Percentiles rank a stretch among this genome's conserved stretches.
phyloP scores from a whole-genome alignment of 2,888 invertebrate species.

The Sinohyriopsis cumingii region DNA sequence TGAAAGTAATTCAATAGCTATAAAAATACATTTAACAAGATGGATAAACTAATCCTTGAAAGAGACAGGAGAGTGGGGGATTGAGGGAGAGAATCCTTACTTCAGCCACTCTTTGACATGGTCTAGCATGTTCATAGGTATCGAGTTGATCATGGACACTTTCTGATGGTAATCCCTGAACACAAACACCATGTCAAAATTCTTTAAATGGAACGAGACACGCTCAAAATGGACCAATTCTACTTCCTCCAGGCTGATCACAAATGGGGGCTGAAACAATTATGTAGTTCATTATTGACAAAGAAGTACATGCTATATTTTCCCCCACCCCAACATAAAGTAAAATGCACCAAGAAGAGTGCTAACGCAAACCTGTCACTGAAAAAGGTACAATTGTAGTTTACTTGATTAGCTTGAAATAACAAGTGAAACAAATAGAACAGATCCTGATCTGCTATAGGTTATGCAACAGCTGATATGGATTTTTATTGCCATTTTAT shows the following conservation, averaged over 20 bases:
- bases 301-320: neutral
- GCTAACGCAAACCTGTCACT: too few relatives aligned
- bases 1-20: too few relatives aligned
- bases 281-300: neutral
- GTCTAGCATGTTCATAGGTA: conserved; percentile 99
- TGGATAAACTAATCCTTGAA: too few relatives aligned
- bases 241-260: conserved; percentile 96
- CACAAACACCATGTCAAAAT: conserved; percentile 99
- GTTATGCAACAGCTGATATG: too few relatives aligned
- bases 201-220: conserved; percentile 98
- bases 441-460: too few relatives aligned
- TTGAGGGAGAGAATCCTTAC: conserved; percentile 75
- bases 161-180: conserved; percentile 98
- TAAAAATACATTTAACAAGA: too few relatives aligned
- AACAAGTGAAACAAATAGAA: too few relatives aligned
- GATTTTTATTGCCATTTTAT: too few relatives aligned
- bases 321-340: neutral
- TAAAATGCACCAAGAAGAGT: neutral
- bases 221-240: conserved; percentile 99
- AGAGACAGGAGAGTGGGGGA: too few relatives aligned
- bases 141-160: conserved; percentile 97
- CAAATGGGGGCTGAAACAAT: conserved; percentile 89
- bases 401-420: too few relatives aligned
- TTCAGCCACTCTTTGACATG: conserved; percentile 99
- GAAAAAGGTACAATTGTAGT: too few relatives aligned